These are phyloP conservation scores for Mus minutoides DNA, from an alignment of 2,797 vertebrate species.

Conservation along the genomic window DNA sequence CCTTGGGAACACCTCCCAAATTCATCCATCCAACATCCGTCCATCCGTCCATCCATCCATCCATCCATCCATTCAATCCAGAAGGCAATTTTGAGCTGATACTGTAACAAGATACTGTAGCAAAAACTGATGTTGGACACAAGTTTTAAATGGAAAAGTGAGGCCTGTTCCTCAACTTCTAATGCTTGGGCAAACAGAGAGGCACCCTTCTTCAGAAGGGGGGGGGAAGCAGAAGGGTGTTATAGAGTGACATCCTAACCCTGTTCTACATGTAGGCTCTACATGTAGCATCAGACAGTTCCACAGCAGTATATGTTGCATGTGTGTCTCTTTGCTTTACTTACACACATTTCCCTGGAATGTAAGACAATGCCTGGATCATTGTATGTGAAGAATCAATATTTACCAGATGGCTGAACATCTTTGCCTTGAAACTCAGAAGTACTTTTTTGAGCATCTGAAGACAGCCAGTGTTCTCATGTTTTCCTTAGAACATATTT, in stretches of 20 bases:
- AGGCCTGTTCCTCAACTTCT: not conserved
- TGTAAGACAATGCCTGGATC: not conserved
- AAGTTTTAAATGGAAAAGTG: not conserved
- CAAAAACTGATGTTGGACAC: too few species aligned
- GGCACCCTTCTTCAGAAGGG: not conserved
- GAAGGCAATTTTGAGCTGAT: not conserved
- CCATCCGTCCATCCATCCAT: not conserved
- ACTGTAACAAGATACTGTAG: not conserved
- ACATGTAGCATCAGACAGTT: not conserved
- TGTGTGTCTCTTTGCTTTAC: not conserved
- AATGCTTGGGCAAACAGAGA: not conserved
- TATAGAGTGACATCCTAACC: not conserved
- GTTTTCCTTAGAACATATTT: too few species aligned
- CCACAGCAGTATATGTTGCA: not conserved
- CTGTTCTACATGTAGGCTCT: too few species aligned
- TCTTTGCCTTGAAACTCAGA: not conserved
- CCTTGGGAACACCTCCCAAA: not conserved
- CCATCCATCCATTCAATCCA: not conserved
- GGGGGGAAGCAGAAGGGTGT: not conserved
- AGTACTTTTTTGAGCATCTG: not conserved
- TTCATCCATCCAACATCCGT: not conserved
- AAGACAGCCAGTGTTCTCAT: not conserved
- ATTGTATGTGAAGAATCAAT: not conserved
- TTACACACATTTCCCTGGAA: not conserved
- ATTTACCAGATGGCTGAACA: not conserved